Conservation (phyloP, 2,888 invertebrate species). For the Prosapia bicincta region DNA sequence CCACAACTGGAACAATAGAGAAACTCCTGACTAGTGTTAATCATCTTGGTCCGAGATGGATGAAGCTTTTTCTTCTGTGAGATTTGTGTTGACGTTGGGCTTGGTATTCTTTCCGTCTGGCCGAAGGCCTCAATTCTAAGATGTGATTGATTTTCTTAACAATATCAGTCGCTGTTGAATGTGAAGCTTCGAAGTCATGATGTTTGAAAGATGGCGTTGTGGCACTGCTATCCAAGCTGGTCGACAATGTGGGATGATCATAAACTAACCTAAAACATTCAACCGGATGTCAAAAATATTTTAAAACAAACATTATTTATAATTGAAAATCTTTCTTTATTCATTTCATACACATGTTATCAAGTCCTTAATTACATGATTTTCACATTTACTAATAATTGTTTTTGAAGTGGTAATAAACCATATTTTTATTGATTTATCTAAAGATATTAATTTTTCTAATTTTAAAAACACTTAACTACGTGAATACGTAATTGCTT, state of each 20-base stretch:
- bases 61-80: conserved; percentile 58
- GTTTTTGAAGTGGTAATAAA: no score
- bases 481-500: no score
- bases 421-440: no score
- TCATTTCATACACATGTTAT: no score
- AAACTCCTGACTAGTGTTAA: conserved; percentile 25
- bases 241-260: conserved; percentile 38
- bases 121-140: conserved; percentile 76
- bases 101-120: conserved; percentile 83
- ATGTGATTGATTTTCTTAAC: conserved; percentile 85
- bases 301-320: no score
- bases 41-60: conserved; percentile 40
- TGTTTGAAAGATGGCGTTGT: conserved; percentile 61
- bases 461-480: no score
- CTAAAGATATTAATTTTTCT: no score
- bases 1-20: conserved; percentile 8
- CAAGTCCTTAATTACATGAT: no score
- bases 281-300: not conserved
- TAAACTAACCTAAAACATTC: conserved; percentile 39
- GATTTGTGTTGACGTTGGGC: conserved; percentile 68
- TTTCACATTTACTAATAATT: no score
- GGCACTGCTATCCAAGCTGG: conserved; percentile 36
- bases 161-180: conserved; percentile 72
- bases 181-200: conserved; percentile 84
- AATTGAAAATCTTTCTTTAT: no score